phyloP scores from a whole-genome alignment of 1,140 invertebrate genomes.

The Drosophila simulans region DNA sequence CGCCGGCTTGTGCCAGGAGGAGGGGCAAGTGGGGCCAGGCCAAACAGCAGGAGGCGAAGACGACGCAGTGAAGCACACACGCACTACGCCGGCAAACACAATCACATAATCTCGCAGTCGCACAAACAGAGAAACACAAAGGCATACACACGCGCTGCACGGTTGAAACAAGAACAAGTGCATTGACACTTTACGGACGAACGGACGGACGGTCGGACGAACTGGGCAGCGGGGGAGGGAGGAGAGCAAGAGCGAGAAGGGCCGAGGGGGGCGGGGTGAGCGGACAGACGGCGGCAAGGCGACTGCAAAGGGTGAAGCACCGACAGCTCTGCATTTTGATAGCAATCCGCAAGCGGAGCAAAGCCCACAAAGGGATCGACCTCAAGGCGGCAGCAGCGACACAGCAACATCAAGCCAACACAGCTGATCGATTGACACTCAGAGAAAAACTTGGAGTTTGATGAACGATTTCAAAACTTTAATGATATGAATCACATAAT shows the following conservation, averaged over 20 bases:
- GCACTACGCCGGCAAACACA: conserved; percentile 51
- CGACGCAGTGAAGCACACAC: conserved; percentile 72
- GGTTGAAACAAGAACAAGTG: conserved; percentile 79
- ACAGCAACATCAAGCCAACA: conserved; percentile 13
- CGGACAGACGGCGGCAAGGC: conserved; percentile 52
- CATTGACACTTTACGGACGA: conserved; percentile 77
- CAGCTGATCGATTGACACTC: conserved; percentile 65
- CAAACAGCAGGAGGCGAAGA: conserved; percentile 79
- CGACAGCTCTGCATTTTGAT: conserved; percentile 71
- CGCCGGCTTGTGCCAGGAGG: not conserved
- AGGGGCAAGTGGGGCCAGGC: conserved; percentile 15
- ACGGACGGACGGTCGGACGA: conserved; percentile 12
- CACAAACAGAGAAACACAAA: conserved; percentile 21
- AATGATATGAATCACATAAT: no score
- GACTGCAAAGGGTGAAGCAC: conserved; percentile 72
- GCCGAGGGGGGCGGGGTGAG: conserved; percentile 11
- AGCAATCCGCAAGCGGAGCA: conserved; percentile 49
- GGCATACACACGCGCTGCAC: conserved; percentile 9
- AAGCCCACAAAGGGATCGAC: conserved; percentile 52
- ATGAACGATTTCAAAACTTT: no score
- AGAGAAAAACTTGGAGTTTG: not conserved
- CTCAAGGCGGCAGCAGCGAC: conserved; percentile 16
- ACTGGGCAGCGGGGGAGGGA: conserved; percentile 1
- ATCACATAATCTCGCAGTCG: conserved; percentile 38
- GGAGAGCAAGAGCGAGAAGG: conserved; percentile 8